Conservation (phyloP, 2,888 invertebrate species). For the Lasioglossum lativentre region DNA sequence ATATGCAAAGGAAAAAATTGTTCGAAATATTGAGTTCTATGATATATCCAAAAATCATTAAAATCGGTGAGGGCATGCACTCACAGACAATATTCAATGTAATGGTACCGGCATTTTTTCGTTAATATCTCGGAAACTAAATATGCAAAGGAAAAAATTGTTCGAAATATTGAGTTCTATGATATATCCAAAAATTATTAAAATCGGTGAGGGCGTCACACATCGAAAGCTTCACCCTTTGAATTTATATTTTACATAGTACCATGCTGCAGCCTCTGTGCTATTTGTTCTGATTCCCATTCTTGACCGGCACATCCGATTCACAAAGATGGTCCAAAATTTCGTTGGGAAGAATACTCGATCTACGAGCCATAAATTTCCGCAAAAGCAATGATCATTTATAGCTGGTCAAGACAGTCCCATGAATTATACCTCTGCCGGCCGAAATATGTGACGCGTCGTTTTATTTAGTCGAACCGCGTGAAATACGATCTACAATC, state of each 20-base stretch:
- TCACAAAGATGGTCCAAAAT: not conserved
- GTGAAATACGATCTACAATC: slow-evolving; percentile 12
- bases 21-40: no score
- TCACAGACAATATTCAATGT: no score
- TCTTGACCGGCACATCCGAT: slow-evolving; percentile 1
- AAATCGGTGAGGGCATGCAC: no score
- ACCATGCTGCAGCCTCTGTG: not conserved
- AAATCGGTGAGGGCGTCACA: no score
- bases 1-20: no score
- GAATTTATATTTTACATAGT: not conserved
- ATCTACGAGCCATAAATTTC: slow-evolving; percentile 18
- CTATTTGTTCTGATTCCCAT: not conserved
- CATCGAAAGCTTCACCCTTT: no score
- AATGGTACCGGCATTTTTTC: no score
- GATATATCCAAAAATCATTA: no score
- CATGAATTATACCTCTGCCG: slow-evolving; percentile 27
- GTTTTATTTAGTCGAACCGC: slow-evolving; percentile 33
- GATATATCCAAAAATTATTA: no score
- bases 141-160: no score
- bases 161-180: no score
- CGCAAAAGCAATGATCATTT: slow-evolving; percentile 34
- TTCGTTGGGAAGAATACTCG: not conserved
- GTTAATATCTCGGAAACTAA: no score
- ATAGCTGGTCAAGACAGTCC: slow-evolving; percentile 29
- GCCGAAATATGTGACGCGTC: slow-evolving; percentile 34